phyloP scores from a whole-genome alignment of 2,797 vertebrate species.

The Sphenopsis melanotis region DNA sequence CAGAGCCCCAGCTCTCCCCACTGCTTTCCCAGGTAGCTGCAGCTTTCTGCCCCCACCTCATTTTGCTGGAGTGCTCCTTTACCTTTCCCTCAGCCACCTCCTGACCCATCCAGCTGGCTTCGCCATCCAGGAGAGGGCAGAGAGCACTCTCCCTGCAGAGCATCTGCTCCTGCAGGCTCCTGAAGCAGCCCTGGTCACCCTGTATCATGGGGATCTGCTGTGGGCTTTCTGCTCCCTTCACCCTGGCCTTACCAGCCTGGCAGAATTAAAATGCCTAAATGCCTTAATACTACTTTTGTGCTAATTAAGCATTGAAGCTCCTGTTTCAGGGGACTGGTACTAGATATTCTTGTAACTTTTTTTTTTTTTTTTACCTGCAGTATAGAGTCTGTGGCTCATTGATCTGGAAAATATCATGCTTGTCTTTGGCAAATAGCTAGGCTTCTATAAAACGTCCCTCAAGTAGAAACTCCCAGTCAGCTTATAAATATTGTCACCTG shows the following conservation, averaged over 20 bases:
- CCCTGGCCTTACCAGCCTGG: background rate
- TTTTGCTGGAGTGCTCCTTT: background rate
- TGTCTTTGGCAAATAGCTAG: slow-evolving; percentile 21
- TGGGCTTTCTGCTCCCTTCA: background rate
- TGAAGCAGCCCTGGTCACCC: background rate
- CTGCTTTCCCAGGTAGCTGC: background rate
- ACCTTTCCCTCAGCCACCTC: background rate
- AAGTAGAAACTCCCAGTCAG: background rate
- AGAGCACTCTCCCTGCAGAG: background rate
- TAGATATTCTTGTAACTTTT: background rate
- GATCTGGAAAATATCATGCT: slow-evolving; percentile 22
- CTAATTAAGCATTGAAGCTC: background rate
- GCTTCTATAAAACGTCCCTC: background rate
- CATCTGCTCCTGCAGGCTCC: background rate
- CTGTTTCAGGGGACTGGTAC: background rate
- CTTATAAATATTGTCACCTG: background rate
- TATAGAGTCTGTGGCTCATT: background rate
- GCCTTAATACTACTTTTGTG: background rate
- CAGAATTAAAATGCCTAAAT: background rate
- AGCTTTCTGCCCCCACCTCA: background rate
- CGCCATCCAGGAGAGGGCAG: background rate
- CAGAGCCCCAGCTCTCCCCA: background rate
- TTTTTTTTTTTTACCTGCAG: background rate
- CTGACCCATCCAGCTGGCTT: background rate
- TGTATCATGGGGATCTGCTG: background rate